Conservation (phyloP, 2,113 vertebrate genomes). For the Sigmodon hispidus region DNA sequence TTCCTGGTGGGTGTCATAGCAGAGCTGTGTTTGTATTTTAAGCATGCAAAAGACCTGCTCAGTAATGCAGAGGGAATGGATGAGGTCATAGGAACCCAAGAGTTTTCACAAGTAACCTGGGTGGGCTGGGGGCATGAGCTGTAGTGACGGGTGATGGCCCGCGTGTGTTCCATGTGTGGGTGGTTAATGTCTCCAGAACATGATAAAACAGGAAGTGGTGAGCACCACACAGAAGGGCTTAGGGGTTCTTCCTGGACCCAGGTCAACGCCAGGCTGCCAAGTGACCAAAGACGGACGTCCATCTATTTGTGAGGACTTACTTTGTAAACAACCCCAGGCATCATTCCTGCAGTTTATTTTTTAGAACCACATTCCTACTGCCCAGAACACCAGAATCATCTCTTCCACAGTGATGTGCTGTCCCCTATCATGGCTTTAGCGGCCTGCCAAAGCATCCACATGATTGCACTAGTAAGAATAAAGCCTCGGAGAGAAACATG, state of each 20-base stretch:
- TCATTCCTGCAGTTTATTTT: not conserved
- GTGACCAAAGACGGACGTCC: not conserved
- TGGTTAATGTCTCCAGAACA: not conserved
- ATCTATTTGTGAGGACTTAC: not conserved
- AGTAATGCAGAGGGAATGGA: not conserved
- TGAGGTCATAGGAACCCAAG: not conserved
- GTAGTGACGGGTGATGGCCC: not conserved
- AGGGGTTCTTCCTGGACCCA: not conserved
- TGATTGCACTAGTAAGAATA: too few species aligned
- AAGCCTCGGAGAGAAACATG: too few species aligned
- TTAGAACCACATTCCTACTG: not conserved
- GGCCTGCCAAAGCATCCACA: not conserved
- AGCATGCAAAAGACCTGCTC: not conserved
- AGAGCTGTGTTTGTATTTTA: not conserved
- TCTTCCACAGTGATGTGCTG: too few species aligned
- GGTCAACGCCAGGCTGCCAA: too few species aligned
- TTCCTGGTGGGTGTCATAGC: not conserved
- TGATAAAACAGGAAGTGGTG: too few species aligned
- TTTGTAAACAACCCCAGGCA: not conserved
- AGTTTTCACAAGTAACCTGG: not conserved
- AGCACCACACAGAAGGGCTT: not conserved
- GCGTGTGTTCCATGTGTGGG: not conserved
- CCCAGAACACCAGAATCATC: not conserved
- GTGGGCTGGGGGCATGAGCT: not conserved
- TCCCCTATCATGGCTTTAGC: not conserved